Conservation (phyloP, 2,888 invertebrate genomes). For the Papilio protenor region DNA sequence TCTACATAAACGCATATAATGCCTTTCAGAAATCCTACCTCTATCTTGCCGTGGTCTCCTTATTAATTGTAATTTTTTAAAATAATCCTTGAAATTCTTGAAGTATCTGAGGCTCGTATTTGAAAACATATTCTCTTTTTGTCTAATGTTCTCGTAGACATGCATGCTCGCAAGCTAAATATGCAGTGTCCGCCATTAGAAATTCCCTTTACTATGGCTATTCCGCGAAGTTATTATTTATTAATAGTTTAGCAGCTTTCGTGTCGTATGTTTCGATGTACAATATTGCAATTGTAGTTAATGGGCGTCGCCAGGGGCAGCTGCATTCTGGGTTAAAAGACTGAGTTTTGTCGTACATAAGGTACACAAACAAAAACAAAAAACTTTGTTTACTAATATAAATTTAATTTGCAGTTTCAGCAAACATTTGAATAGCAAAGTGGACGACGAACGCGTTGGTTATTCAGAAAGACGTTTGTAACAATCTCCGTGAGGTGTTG, state of each 20-base stretch:
- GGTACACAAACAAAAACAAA: no score
- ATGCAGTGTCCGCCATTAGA: slow-evolving; percentile 25
- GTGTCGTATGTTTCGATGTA: background rate
- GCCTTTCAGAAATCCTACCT: no score
- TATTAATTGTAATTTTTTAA: no score
- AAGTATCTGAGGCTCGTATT: no score
- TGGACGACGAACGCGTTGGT: background rate
- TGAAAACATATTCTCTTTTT: background rate
- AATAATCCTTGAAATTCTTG: no score
- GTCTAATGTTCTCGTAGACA: background rate
- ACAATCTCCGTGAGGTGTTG: slow-evolving; percentile 18
- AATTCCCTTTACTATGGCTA: slow-evolving; percentile 31
- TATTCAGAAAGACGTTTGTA: slow-evolving; percentile 4
- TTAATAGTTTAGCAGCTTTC: slow-evolving; percentile 28
- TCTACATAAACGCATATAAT: no score
- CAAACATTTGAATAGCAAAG: background rate
- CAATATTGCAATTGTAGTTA: background rate
- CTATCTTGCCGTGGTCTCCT: no score
- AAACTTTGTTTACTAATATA: no score
- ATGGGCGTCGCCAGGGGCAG: no score
- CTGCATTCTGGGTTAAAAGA: no score
- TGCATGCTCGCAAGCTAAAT: slow-evolving; percentile 5
- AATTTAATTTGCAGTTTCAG: background rate
- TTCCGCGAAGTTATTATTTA: slow-evolving; percentile 24
- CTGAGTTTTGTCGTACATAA: no score